phyloP scores from a whole-genome alignment of 2,797 vertebrate species.

The Apogon talboti region DNA sequence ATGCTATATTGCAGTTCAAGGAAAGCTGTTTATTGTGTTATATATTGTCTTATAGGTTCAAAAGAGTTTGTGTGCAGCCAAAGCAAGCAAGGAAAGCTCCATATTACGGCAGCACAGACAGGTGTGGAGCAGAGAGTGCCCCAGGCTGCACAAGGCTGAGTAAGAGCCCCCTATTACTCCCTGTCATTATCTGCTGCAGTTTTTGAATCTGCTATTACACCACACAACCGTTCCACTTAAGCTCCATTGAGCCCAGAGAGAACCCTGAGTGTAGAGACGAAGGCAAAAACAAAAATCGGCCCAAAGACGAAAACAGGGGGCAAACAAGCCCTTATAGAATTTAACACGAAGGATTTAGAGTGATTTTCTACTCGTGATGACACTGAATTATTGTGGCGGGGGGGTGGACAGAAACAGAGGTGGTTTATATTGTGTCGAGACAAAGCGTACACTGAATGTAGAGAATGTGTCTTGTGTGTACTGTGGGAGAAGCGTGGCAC shows the following conservation, averaged over 20 bases:
- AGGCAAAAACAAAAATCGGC: constrained; percentile 16
- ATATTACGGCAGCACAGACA: constrained; percentile 89
- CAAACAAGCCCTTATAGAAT: constrained; percentile 19
- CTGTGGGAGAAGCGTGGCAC: constrained; percentile 53
- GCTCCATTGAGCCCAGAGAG: constrained; percentile 54
- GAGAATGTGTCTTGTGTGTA: constrained; percentile 29
- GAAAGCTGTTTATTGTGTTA: constrained; percentile 48
- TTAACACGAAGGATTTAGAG: constrained; percentile 35
- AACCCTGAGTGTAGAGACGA: constrained; percentile 35
- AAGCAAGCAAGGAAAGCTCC: constrained; percentile 86
- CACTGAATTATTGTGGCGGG: constrained; percentile 46
- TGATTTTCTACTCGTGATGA: constrained; percentile 46
- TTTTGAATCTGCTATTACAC: constrained; percentile 71
- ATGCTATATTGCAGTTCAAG: constrained; percentile 7
- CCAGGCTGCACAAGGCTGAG: constrained; percentile 85
- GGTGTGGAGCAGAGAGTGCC: constrained; percentile 90
- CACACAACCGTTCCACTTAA: constrained; percentile 61
- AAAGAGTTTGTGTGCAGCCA: constrained; percentile 85
- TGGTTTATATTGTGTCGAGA: constrained; percentile 10
- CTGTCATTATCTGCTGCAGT: constrained; percentile 74
- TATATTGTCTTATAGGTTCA: constrained; percentile 83
- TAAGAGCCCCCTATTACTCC: constrained; percentile 81
- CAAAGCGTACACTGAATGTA: constrained; percentile 17
- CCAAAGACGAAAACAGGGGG: constrained; percentile 16
- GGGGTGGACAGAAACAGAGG: constrained; percentile 23